A percentile compares a stretch with the other conserved stretches of the same genome.
Evolutionary conservation across 2,113 vertebrate genomes (phyloP).

Genomic region (Hypanus sabinus): DNA sequence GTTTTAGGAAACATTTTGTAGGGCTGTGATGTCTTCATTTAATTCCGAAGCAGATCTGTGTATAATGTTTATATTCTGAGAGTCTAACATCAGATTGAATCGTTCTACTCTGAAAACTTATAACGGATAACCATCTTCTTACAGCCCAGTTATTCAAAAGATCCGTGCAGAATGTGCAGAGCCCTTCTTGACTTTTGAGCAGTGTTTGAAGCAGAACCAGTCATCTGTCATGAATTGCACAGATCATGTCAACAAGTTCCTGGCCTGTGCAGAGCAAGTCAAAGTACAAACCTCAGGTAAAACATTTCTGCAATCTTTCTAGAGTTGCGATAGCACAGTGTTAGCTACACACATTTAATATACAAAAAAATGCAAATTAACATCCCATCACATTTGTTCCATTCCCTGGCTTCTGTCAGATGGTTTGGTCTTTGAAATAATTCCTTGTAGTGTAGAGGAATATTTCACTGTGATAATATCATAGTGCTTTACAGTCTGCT

Average conservation of each 20-base stretch:
- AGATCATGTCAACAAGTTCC: conserved; percentile 63
- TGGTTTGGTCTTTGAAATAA: neutral
- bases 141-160: conserved; percentile 76
- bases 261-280: conserved; percentile 75
- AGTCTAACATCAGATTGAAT: no score
- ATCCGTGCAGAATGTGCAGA: conserved; percentile 69
- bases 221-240: conserved; percentile 60
- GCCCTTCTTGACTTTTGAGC: conserved; percentile 75
- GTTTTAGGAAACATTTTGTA: neutral
- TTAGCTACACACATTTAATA: neutral
- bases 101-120: neutral
- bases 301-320: neutral
- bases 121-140: neutral
- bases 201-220: conserved; percentile 72
- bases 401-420: no score
- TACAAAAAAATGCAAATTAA: neutral
- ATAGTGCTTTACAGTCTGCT: neutral
- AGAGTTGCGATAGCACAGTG: no score
- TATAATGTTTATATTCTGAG: neutral
- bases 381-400: neutral
- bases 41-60: neutral
- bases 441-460: no score
- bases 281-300: conserved; percentile 48
- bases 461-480: neutral
- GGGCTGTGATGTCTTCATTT: neutral